These are phyloP conservation scores for Tenthredo mesomela DNA, from an alignment of 2,888 invertebrate species.

Conservation along the genomic window DNA sequence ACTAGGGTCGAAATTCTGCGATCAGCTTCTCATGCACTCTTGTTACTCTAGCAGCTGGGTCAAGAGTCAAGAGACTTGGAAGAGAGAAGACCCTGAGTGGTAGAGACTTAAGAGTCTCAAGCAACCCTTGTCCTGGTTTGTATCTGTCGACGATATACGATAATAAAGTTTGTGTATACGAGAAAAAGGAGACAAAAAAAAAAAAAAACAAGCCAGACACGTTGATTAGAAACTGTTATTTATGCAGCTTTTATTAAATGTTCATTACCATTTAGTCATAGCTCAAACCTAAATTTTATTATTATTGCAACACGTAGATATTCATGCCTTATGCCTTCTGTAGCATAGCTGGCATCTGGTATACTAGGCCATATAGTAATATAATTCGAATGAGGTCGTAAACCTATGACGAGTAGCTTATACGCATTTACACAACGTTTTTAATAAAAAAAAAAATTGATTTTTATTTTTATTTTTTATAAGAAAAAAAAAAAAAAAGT, in stretches of 20 bases:
- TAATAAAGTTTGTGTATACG: conserved; percentile 19
- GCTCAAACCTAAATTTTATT: conserved; percentile 1
- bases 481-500: background rate
- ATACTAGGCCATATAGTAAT: background rate
- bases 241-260: background rate
- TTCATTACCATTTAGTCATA: conserved; percentile 20
- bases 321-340: background rate
- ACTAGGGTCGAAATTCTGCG: background rate
- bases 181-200: background rate
- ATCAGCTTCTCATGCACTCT: conserved; percentile 11
- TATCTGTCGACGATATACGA: conserved; percentile 44
- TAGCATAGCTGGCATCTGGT: background rate
- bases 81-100: conserved; percentile 21
- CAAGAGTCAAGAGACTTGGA: conserved; percentile 28
- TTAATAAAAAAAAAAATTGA: background rate
- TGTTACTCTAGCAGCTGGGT: conserved; percentile 23
- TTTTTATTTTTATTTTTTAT: background rate
- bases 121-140: conserved; percentile 44
- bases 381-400: background rate
- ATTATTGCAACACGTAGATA: background rate
- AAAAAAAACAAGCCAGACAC: background rate
- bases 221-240: background rate
- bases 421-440: background rate
- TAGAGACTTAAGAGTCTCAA: conserved; percentile 35
- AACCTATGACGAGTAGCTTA: background rate